phyloP scores from a whole-genome alignment of 2,113 vertebrate species.

The Notarius quadriscutis region DNA sequence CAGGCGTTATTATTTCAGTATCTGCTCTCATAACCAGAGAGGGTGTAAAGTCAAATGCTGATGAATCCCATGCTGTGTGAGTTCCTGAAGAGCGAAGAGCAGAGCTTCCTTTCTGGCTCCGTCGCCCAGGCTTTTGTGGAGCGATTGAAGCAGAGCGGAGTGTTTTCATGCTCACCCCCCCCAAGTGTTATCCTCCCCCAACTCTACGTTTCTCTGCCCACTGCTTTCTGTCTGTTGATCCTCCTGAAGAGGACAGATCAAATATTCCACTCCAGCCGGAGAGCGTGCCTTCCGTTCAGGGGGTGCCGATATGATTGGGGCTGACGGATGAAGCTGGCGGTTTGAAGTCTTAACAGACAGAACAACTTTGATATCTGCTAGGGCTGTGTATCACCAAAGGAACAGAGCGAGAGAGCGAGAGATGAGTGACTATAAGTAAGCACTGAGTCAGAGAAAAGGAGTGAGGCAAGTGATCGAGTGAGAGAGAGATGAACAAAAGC shows the following conservation, averaged over 20 bases:
- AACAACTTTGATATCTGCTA: conserved; percentile 74
- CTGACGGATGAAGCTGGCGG: conserved; percentile 70
- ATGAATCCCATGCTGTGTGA: conserved; percentile 22
- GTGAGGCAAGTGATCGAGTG: conserved; percentile 47
- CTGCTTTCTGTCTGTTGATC: conserved; percentile 73
- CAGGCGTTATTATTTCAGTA: conserved; percentile 6
- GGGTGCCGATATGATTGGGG: conserved; percentile 72
- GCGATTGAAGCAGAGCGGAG: conserved; percentile 46
- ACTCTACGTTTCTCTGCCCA: conserved; percentile 40
- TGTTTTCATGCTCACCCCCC: conserved; percentile 44
- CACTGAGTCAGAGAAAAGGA: conserved; percentile 51
- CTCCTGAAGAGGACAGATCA: conserved; percentile 77
- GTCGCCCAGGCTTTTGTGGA: conserved; percentile 45
- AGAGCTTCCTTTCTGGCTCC: conserved; percentile 41
- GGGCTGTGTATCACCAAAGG: conserved; percentile 71
- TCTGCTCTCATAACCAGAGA: conserved; percentile 27
- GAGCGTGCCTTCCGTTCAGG: conserved; percentile 64
- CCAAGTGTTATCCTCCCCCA: conserved; percentile 21
- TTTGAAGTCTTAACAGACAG: conserved; percentile 78
- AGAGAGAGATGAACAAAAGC: conserved; percentile 69
- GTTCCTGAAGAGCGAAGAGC: conserved; percentile 51
- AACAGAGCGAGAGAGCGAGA: conserved; percentile 59
- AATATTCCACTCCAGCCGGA: conserved; percentile 75
- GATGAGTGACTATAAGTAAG: conserved; percentile 37
- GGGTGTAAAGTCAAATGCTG: conserved; percentile 44